Conservation (phyloP, 1,140 invertebrate species). For the Tetramorium parvispinum region DNA sequence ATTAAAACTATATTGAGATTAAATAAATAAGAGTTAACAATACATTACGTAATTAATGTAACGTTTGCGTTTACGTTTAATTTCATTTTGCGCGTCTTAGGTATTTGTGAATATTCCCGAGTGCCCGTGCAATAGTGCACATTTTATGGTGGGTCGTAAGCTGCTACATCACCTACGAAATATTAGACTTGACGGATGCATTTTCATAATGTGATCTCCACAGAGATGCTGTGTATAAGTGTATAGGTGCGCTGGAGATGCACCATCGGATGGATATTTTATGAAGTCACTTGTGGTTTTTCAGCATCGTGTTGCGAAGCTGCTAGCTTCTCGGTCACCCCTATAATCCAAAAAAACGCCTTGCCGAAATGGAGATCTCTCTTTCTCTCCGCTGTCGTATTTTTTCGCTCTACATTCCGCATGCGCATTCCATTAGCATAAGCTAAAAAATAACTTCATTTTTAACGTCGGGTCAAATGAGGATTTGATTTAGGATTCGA, state of each 20-base stretch:
- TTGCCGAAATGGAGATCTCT: not conserved
- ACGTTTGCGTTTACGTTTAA: not conserved
- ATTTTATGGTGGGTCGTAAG: slow-evolving; percentile 67
- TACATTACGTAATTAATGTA: not conserved
- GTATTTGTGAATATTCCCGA: slow-evolving; percentile 13
- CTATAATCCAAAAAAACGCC: not conserved
- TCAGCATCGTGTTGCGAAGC: slow-evolving; percentile 48
- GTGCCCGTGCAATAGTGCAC: slow-evolving; percentile 38
- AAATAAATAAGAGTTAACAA: not conserved
- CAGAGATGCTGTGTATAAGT: not conserved
- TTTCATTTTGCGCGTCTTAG: not conserved
- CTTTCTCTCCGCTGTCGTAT: not conserved
- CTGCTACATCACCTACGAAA: slow-evolving; percentile 71
- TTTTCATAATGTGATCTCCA: slow-evolving; percentile 76
- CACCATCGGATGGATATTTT: slow-evolving; percentile 70
- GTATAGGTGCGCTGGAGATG: slow-evolving; percentile 30
- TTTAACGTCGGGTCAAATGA: not conserved
- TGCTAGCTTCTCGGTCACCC: slow-evolving; percentile 10
- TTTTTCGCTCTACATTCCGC: slow-evolving; percentile 18
- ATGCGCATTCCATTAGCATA: not conserved
- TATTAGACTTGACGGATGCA: slow-evolving; percentile 78
- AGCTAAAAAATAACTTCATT: not conserved
- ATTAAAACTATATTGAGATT: not conserved
- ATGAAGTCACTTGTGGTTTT: slow-evolving; percentile 63
- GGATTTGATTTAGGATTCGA: not conserved